phyloP scores from a whole-genome alignment of 2,797 vertebrate species.

The Xenopus petersii region DNA sequence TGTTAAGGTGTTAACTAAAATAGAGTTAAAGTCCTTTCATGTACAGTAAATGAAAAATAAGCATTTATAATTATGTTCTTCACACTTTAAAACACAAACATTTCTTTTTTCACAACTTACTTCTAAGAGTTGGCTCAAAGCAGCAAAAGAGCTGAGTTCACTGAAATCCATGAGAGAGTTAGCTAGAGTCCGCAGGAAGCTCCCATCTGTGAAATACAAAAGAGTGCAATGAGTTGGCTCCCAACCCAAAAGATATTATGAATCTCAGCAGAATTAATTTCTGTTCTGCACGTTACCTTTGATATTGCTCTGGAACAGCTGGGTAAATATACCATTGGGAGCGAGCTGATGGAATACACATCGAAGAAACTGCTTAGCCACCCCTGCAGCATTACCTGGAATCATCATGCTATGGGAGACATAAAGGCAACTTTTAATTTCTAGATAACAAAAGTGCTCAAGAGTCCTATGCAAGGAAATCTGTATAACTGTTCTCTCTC shows the following conservation, averaged over 20 bases:
- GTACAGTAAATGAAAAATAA: no score
- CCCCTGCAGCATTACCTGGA: conserved; percentile 94
- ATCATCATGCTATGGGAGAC: conserved; percentile 85
- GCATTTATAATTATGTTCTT: no score
- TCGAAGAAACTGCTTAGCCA: conserved; percentile 97
- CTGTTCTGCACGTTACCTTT: conserved; percentile 74
- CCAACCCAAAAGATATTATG: neutral
- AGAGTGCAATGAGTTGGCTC: conserved; percentile 15
- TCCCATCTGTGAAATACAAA: conserved; percentile 78
- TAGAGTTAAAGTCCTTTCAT: no score
- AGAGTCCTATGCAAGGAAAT: no score
- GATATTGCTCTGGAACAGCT: conserved; percentile 97
- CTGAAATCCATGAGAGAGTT: conserved; percentile 92
- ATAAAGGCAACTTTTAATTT: neutral
- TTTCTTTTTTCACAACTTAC: conserved; percentile 60
- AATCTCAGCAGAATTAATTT: neutral
- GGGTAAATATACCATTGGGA: conserved; percentile 94
- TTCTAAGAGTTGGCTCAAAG: conserved; percentile 95
- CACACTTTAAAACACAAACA: no score
- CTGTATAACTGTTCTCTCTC: no score
- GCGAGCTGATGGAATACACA: conserved; percentile 96
- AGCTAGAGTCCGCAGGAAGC: conserved; percentile 90
- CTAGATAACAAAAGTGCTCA: neutral
- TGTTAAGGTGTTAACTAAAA: no score
- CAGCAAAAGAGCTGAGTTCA: conserved; percentile 91